Evolutionary conservation across 2,888 invertebrate genomes (phyloP), one percentile per base, ranked within the genome.

Genomic region (Neocrepidodera transversa): DNA sequence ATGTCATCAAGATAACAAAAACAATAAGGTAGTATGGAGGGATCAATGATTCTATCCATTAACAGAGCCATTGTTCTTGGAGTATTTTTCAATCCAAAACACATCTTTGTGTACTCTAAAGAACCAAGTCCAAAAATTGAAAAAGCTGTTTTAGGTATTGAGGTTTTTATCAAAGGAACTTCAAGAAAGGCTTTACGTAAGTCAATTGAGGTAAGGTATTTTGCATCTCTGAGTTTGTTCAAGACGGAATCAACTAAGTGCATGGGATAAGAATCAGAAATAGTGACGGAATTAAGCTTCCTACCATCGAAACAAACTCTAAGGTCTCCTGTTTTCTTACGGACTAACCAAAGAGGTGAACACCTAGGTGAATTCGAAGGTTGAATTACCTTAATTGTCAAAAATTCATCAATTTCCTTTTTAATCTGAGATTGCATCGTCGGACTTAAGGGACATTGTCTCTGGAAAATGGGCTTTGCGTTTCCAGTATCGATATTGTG

Each of bases 271-370:
- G 72, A 69, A 55, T 74, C 40, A 11, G 40, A 40, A 16, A 2
- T 40, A 16, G 74, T 73, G 0, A 74, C 72, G 2, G 45, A 35
- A 55, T 76, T 78, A 0, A 76, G 45, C 35, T 69, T 67, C 2
- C 75, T 42, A 45, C 66, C 74, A 47, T 75, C 74, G 0, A 76
- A 67, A 40, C 74, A 72, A 10, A 75, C 73, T 1, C 74, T 53
- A 26, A 67, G 69, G 0, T 54, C 62, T 0, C 65, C 68, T 53
- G 73, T 65, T n/a, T 70, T 65, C 11, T 58, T 62, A 0, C 69
- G 64, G 35, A 73, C 65, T 0, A 74, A 60, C 4, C 70, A 60
- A 0, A 71, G 65, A 1, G 71, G 69, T 1, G 65, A 62, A 10
- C 67, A 67, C 71, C 71, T 74, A 1, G 67, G 65, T 17, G 69